phyloP scores from a whole-genome alignment of 1,140 invertebrate species.

The Aphelenchoides besseyi region DNA sequence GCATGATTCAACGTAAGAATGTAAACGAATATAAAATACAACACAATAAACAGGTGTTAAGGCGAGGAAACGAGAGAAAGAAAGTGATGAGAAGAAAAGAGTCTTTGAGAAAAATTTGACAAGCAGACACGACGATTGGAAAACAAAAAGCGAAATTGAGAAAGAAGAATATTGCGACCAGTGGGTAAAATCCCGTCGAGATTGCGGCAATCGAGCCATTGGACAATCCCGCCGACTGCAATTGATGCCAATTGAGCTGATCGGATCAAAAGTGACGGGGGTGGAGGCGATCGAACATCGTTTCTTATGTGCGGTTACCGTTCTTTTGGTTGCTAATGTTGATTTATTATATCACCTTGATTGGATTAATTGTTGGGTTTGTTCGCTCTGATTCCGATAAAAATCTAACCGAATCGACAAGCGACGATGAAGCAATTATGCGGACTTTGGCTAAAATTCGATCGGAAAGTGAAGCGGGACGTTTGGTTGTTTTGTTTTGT shows the following conservation, averaged over 20 bases:
- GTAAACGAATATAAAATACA: neutral
- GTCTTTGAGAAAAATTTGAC: neutral
- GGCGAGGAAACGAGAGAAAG: neutral
- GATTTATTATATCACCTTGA: neutral
- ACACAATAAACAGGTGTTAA: slow-evolving; percentile 11
- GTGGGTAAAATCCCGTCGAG: neutral
- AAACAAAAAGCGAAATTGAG: neutral
- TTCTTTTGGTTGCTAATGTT: neutral
- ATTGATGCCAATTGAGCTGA: slow-evolving; percentile 3
- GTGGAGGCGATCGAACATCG: neutral
- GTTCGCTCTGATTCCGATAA: neutral
- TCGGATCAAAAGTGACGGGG: neutral
- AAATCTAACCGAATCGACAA: neutral
- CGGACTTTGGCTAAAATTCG: neutral
- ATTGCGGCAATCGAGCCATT: neutral
- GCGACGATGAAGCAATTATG: neutral
- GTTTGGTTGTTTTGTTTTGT: slow-evolving; percentile 39
- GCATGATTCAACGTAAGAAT: neutral
- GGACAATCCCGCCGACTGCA: neutral
- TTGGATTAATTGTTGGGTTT: neutral
- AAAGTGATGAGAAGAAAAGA: neutral
- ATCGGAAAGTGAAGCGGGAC: slow-evolving; percentile 32
- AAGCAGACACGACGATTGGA: neutral
- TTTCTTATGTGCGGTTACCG: neutral
- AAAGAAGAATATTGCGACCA: neutral